Evolutionary conservation across 2,113 vertebrate genomes (phyloP), one percentile per base, ranked within the genome.

Genomic region (Calyptomena viridis): DNA sequence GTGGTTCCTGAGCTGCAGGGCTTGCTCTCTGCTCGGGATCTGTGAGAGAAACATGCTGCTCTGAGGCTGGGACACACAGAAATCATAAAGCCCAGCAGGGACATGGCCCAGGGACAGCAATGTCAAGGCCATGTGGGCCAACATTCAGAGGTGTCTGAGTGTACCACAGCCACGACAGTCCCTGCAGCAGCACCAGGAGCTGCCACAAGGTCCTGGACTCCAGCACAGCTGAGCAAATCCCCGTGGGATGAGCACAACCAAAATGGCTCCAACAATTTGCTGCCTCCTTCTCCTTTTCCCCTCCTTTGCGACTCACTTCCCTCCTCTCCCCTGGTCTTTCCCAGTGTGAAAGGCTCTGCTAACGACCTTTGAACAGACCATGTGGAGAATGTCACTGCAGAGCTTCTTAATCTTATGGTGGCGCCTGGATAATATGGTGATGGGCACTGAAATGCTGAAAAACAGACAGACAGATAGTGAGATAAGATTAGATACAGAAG

Each of bases 381-480:
- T 6, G 84, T 7, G 39, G 96, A 66, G 92, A 84, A 93, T 89
- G 93, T 93, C 94, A 71, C 93, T 81, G 75, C 80, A 93, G 90
- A 95, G 81, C 94, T 95, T 3, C 96, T 77, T 94, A 94, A 96
- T 96, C 91, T 93, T 49, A 21, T 3, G 78, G 95, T 94, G 92
- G 94, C 93, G 95, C 95, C 96, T 94, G 93, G 94, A 56, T 96
- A 87, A 96, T 95, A 74, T 53, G 73, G 96, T 90, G 96, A 92
- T 85, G 95, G 95, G 90, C 88, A 93, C 94, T 72, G 89, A 94
- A 95, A 89, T 87, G 97, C 92, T 87, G 92, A 76, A 94, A 94
- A 95, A 96, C 95, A 97, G 93, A 94, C 95, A 97, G 96, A 96
- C 90, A 93, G 97, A 96, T 93, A 97, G 67, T 1, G 37, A 95